phyloP scores from a whole-genome alignment of 2,113 vertebrate genomes.

The Pyrgilauda ruficollis region DNA sequence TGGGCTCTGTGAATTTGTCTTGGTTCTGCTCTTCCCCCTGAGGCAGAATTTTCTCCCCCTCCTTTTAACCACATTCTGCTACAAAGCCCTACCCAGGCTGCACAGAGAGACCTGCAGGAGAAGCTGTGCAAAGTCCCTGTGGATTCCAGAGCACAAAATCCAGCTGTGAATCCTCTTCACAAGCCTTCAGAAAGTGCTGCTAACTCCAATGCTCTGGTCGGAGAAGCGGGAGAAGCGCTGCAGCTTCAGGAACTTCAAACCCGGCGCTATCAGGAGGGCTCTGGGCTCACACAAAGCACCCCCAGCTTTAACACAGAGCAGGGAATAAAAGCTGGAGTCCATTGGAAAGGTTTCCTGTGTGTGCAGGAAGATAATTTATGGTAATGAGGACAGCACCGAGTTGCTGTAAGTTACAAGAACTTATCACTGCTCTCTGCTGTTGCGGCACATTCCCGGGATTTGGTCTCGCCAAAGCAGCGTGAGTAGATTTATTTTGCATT shows the following conservation, averaged over 20 bases:
- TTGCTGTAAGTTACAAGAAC: constrained; percentile 62
- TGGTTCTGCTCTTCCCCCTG: neutral
- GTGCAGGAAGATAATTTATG: constrained; percentile 63
- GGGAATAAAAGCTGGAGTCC: constrained; percentile 16
- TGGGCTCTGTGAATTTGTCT: constrained; percentile 24
- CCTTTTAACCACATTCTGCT: neutral
- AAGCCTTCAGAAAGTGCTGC: neutral
- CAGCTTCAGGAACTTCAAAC: constrained; percentile 4
- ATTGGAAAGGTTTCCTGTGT: constrained; percentile 18
- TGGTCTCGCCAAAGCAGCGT: constrained; percentile 63
- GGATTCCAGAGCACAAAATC: neutral
- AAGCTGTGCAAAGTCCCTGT: neutral
- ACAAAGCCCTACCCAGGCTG: neutral
- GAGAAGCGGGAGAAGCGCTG: neutral
- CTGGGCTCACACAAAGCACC: neutral
- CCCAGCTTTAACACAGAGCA: neutral
- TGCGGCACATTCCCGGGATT: constrained; percentile 62
- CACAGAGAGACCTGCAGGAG: neutral
- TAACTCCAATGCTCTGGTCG: neutral
- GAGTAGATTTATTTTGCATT: constrained; percentile 78
- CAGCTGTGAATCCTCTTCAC: neutral
- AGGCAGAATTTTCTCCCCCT: neutral
- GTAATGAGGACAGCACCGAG: constrained; percentile 53
- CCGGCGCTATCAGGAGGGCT: neutral
- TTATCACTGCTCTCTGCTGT: constrained; percentile 69